Evolutionary conservation across 2,888 invertebrate species (phyloP), one percentile per base, ranked within the genome.

Genomic region (Amphipoea lucens): DNA sequence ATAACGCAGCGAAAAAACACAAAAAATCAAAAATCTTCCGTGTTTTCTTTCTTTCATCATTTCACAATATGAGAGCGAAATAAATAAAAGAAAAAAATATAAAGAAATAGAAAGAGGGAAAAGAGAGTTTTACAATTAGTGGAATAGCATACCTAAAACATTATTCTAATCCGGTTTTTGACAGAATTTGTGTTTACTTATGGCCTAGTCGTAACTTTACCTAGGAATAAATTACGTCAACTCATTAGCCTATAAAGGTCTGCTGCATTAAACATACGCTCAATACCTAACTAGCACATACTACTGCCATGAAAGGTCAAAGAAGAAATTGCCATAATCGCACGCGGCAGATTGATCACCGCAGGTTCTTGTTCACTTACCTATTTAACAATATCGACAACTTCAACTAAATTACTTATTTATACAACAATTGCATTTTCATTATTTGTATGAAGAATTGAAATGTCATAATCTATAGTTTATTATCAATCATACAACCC

Each of bases 401-500:
- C 74, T 74, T 51, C 48, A 65, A 62, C 48, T 54, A 79, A 83
- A 79, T 62, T 23, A 60, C 62, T 54, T 71, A 65, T 71, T 70
- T 76, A 76, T 60, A 68, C 23, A 70, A 86, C 73, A 79, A 76
- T 68, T 62, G 74, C 42, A 57, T 72, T 65, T 54, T 17, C 65
- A 78, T n/a, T 63, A 77, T 76, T 78, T 67, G 23, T 78, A 60
- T 62, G 57, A 76, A n/a, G 29, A 60, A 85, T 78, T 79, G 40
- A 36, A 72, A 20, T 83, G 89, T 88, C 88, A 88, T 80, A 81
- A 70, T 65, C 29, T 65, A 42, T 72, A n/a, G 63, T 78, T 78
- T 77, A 78, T 78, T 86, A 89, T 88, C 84, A 83, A 88, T 88
- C 90, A 84, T 51, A 66, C 1, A 17, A 9, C 69, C 80, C 12